Conservation (phyloP, 2,888 invertebrate genomes). For the Synanthedon formicaeformis region DNA sequence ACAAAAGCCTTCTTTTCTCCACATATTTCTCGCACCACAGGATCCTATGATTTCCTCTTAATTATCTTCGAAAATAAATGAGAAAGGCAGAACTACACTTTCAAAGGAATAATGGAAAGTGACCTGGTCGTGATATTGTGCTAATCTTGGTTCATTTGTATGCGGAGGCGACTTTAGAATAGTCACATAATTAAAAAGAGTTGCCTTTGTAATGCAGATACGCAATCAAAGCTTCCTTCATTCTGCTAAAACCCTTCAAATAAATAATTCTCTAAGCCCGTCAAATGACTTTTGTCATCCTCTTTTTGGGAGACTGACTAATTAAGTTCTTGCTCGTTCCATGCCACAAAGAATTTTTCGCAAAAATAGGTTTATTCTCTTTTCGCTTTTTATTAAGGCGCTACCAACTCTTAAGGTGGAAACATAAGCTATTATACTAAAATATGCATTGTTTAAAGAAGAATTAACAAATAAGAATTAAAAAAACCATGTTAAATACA, state of each 20-base stretch:
- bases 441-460: too few species aligned
- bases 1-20: too few species aligned
- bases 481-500: too few species aligned
- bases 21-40: background rate
- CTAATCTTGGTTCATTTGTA: conserved; percentile 50
- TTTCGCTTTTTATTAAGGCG: conserved; percentile 12
- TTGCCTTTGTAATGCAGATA: conserved; percentile 55
- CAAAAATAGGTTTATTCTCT: conserved; percentile 5
- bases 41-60: conserved; percentile 8
- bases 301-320: conserved; percentile 22
- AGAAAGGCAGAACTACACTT: conserved; percentile 7
- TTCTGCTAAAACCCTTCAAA: conserved; percentile 33
- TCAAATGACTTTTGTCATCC: conserved; percentile 13
- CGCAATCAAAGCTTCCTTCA: conserved; percentile 36
- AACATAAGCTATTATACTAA: too few species aligned
- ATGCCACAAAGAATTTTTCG: conserved; percentile 16
- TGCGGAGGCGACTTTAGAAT: conserved; percentile 40
- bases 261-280: conserved; percentile 28
- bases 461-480: too few species aligned
- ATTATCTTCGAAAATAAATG: conserved; percentile 29
- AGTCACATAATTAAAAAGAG: conserved; percentile 58
- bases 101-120: conserved; percentile 36
- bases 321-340: conserved; percentile 19
- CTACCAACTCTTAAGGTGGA: conserved; percentile 1
- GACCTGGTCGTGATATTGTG: conserved; percentile 21